These are phyloP conservation scores for Thalpophila matura DNA, from an alignment of 2,888 invertebrate species.

Conservation along the genomic window DNA sequence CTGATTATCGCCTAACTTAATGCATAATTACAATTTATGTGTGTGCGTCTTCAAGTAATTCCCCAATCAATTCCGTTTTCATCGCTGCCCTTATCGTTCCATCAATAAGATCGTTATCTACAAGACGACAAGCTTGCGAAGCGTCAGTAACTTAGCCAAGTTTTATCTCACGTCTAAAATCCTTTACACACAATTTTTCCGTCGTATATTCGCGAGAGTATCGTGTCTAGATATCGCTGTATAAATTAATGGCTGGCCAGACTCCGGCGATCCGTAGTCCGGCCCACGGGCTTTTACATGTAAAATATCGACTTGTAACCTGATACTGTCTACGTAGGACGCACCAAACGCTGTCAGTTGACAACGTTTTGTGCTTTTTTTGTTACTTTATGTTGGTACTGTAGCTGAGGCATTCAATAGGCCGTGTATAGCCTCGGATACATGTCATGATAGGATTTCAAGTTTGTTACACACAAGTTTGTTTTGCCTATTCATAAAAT, in stretches of 20 bases:
- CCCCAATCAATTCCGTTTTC: slow-evolving; percentile 37
- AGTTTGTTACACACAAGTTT: slow-evolving; percentile 22
- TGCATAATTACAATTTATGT: slow-evolving; percentile 18
- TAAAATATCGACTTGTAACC: slow-evolving; percentile 72
- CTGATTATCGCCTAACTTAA: slow-evolving; percentile 12
- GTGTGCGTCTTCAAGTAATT: slow-evolving; percentile 14
- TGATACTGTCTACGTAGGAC: slow-evolving; percentile 65
- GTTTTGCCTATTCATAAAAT: slow-evolving; percentile 34
- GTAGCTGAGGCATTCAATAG: slow-evolving; percentile 25
- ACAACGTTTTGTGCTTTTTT: slow-evolving; percentile 43
- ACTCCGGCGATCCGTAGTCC: slow-evolving; percentile 35
- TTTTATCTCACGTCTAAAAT: slow-evolving; percentile 51
- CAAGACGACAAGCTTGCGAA: slow-evolving; percentile 19
- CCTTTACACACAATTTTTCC: slow-evolving; percentile 47
- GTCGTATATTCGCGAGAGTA: slow-evolving; percentile 51
- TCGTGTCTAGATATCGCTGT: slow-evolving; percentile 50
- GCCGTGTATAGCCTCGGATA: not conserved
- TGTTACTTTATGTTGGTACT: slow-evolving; percentile 45
- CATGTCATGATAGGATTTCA: slow-evolving; percentile 7
- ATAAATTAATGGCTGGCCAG: slow-evolving; percentile 49
- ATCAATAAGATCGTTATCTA: slow-evolving; percentile 45
- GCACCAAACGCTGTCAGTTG: slow-evolving; percentile 57
- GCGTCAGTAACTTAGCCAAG: slow-evolving; percentile 30
- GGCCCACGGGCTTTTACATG: slow-evolving; percentile 58
- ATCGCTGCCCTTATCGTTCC: slow-evolving; percentile 29